Evolutionary conservation across 2,797 vertebrate species (phyloP), one percentile per base, ranked within the genome.

Genomic region (Acanthopagrus latus): DNA sequence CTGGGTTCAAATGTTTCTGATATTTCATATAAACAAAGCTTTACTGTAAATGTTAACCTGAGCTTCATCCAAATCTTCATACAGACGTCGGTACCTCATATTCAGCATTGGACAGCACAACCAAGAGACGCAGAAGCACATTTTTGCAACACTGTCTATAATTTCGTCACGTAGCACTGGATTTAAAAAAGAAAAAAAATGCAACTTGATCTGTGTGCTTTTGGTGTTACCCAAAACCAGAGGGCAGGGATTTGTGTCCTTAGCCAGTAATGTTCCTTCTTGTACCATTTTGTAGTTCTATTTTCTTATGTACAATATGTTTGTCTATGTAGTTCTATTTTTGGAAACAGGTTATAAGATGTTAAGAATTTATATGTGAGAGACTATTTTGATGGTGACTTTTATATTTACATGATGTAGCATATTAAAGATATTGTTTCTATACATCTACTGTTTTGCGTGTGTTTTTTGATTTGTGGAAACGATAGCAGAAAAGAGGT

Each of bases 351-450:
- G 78, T 74, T 85, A 70, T 90, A 70, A 88, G 69, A 90, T 93
- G 91, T 91, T 85, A 21, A 94, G 88, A 95, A 93, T 96, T 94
- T 96, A 94, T 96, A 94, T 86, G 85, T 90, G 86, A 95, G 89
- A 95, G 90, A 86, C 83, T 95, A 95, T 95, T 96, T 96, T 95
- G 84, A 93, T 88, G 72, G 92, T 92, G 33, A 93, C 88, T 94
- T 95, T 95, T 95, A 91, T 94, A 95, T 92, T 86, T 64, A 71
- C 87, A 83, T 57, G 70, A 92, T 93, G 94, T 95, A 96, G 94
- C 88, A 92, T 67, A 95, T 94, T 95, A 95, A 95, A 95, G 72
- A 80, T 95, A 91, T 90, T 90, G 81, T 93, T 95, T 92, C 91
- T 94, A 84, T 84, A 88, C 1, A 0, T 38, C 0, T 4, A 5